Evolutionary conservation across 2,113 vertebrate genomes (phyloP).

Genomic region (Nothobranchius kuhntae): DNA sequence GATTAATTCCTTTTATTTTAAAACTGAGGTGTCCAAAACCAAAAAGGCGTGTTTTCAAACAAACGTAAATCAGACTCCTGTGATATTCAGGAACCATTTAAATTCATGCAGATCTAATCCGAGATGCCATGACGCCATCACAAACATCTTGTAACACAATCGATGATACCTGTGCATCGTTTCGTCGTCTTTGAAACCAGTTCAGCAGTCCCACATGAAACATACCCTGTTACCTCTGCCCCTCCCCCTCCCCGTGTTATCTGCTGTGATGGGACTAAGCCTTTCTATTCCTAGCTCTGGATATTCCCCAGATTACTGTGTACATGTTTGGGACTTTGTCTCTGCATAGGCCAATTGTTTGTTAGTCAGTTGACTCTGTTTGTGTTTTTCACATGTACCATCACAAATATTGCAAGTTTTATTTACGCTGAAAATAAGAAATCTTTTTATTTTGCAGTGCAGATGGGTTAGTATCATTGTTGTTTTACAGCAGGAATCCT

Average conservation of each 20-base stretch:
- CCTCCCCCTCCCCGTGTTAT: constrained; percentile 24
- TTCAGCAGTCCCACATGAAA: constrained; percentile 32
- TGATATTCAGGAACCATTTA: background rate
- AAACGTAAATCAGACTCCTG: background rate
- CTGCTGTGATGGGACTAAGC: constrained; percentile 63
- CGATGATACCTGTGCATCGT: background rate
- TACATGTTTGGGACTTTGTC: constrained; percentile 29
- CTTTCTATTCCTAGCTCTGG: constrained; percentile 73
- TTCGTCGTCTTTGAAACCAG: constrained; percentile 20
- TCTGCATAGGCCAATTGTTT: constrained; percentile 33
- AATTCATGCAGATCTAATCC: background rate
- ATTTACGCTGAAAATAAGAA: background rate
- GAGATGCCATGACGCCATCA: background rate
- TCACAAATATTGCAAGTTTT: background rate
- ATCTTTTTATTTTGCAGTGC: too few relatives aligned
- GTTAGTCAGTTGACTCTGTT: background rate
- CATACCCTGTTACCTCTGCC: constrained; percentile 8
- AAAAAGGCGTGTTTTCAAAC: background rate
- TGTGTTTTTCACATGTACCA: background rate
- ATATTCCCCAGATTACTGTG: constrained; percentile 70
- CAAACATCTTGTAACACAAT: background rate
- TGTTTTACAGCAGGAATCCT: too few relatives aligned
- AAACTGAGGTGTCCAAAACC: background rate
- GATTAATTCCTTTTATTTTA: background rate
- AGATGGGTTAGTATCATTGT: too few relatives aligned